Percentiles rank a stretch among this genome's conserved stretches.
These are phyloP conservation scores for Siniperca chuatsi DNA, from an alignment of 2,113 vertebrate species.

Conservation along the genomic window DNA sequence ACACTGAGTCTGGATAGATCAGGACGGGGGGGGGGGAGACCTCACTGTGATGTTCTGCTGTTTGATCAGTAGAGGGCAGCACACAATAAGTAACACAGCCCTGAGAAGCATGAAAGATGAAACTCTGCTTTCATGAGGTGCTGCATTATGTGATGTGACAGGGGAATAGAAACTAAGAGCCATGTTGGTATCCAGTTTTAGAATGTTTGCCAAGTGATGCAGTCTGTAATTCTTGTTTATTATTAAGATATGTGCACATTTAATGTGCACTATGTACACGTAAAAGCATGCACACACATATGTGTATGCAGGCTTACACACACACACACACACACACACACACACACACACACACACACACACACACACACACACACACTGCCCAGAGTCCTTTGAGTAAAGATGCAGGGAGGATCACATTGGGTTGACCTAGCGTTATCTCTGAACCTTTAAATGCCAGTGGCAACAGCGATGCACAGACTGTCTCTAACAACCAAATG, in stretches of 20 bases:
- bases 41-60: neutral
- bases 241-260: slow-evolving; percentile 10
- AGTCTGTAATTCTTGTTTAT: neutral
- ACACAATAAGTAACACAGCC: slow-evolving; percentile 11
- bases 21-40: neutral
- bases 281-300: neutral
- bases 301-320: neutral
- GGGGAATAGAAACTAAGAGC: slow-evolving; percentile 21
- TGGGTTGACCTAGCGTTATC: slow-evolving; percentile 46
- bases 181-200: slow-evolving; percentile 32
- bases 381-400: slow-evolving; percentile 20
- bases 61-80: slow-evolving; percentile 71
- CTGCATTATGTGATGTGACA: slow-evolving; percentile 15
- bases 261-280: neutral
- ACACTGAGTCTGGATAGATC: neutral
- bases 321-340: no score
- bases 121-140: slow-evolving; percentile 17
- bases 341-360: no score
- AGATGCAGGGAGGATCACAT: slow-evolving; percentile 35
- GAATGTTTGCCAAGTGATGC: slow-evolving; percentile 3
- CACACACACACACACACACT: neutral
- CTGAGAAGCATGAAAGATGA: neutral
- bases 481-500: slow-evolving; percentile 17
- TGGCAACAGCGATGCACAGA: slow-evolving; percentile 28
- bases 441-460: slow-evolving; percentile 70